phyloP scores from a whole-genome alignment of 2,888 invertebrate genomes.

The Chloroclystis v-ata region DNA sequence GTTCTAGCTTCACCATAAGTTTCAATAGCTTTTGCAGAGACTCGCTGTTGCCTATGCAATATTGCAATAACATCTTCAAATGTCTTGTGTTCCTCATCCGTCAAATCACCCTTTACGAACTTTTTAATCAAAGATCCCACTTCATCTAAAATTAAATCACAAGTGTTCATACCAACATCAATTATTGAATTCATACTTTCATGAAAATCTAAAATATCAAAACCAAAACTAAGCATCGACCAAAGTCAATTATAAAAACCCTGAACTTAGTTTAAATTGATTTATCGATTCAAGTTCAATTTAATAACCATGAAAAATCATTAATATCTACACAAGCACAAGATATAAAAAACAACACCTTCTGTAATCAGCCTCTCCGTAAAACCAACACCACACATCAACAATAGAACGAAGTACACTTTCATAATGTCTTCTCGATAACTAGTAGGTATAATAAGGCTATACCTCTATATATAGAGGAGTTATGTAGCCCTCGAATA shows the following conservation, averaged over 20 bases:
- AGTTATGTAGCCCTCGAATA: slow-evolving; percentile 21
- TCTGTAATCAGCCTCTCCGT: slow-evolving; percentile 45
- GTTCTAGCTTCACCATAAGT: slow-evolving; percentile 35
- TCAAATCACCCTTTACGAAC: slow-evolving; percentile 43
- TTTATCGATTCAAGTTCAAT: too few relatives aligned
- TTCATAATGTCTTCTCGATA: slow-evolving; percentile 44
- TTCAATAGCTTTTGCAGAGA: slow-evolving; percentile 31
- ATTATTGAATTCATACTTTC: too few relatives aligned
- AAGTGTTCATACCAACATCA: too few relatives aligned
- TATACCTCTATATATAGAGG: slow-evolving; percentile 38
- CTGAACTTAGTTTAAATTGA: too few relatives aligned
- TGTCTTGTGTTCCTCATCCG: slow-evolving; percentile 39
- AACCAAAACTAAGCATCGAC: too few relatives aligned
- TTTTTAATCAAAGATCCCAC: slow-evolving; percentile 49
- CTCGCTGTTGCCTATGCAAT: slow-evolving; percentile 43
- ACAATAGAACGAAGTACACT: slow-evolving; percentile 41
- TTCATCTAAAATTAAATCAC: slow-evolving; percentile 38
- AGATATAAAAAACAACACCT: slow-evolving; percentile 37
- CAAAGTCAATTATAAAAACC: too few relatives aligned
- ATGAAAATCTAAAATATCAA: too few relatives aligned
- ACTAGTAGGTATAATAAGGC: slow-evolving; percentile 35
- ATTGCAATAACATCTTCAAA: slow-evolving; percentile 51
- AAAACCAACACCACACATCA: slow-evolving; percentile 37
- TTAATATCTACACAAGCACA: neutral
- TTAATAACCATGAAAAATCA: too few relatives aligned